Evolutionary conservation across 2,888 invertebrate species (phyloP).

Genomic region (Fragum fragum): DNA sequence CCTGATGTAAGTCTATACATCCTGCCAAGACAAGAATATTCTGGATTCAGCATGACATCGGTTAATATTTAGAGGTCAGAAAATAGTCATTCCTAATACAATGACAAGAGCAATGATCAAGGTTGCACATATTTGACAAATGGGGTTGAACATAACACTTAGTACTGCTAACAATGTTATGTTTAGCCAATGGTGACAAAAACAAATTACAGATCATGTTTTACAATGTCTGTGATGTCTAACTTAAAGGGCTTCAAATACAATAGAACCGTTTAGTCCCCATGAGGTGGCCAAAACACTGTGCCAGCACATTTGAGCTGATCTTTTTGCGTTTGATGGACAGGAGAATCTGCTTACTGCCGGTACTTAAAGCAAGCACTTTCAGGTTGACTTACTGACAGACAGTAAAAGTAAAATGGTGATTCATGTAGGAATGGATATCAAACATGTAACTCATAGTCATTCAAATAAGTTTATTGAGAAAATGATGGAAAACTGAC

Average conservation of each 20-base stretch:
- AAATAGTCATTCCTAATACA: conserved; percentile 10
- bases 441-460: no score
- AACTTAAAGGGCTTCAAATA: conserved; percentile 4
- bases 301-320: conserved; percentile 15
- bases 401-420: not conserved
- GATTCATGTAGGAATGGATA: no score
- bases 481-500: no score
- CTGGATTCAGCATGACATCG: no score
- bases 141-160: not conserved
- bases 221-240: conserved; percentile 7
- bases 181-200: conserved; percentile 20
- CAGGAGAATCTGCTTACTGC: conserved; percentile 21
- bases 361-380: conserved; percentile 18
- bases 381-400: conserved; percentile 19
- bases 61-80: conserved; percentile 14
- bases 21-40: no score
- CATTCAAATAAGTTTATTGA: no score
- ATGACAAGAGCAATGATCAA: not conserved
- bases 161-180: not conserved
- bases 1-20: no score
- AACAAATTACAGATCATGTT: conserved; percentile 2
- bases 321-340: conserved; percentile 16
- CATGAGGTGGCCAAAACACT: conserved; percentile 25
- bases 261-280: conserved; percentile 16
- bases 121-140: not conserved